Evolutionary conservation across 2,113 vertebrate genomes (phyloP).

Genomic region (Dermatemys mawii): DNA sequence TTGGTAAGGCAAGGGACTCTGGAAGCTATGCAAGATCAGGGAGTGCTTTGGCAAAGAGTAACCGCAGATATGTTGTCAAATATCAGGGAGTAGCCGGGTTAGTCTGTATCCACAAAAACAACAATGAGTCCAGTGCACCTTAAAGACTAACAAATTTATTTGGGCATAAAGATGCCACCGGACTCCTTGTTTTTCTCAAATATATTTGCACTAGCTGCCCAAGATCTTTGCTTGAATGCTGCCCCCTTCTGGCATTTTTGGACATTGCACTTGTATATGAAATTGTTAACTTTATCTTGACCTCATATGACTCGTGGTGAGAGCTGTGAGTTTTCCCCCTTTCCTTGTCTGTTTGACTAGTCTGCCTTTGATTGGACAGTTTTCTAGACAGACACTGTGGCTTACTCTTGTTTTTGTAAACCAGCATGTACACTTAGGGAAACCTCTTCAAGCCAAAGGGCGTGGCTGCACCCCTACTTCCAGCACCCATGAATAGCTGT

Average conservation of each 20-base stretch:
- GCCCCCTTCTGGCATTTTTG: conserved; percentile 56
- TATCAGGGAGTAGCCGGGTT: too few relatives aligned
- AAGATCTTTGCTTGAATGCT: conserved; percentile 40
- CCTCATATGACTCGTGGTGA: background rate
- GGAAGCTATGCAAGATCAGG: background rate
- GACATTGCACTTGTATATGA: background rate
- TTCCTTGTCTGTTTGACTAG: background rate
- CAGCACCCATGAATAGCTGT: background rate
- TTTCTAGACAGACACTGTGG: background rate
- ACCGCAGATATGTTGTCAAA: background rate
- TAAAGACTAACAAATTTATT: too few relatives aligned
- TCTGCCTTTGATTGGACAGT: background rate
- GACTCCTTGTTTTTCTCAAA: too few relatives aligned
- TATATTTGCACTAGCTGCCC: background rate
- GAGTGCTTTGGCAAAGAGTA: background rate
- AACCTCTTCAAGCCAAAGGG: too few relatives aligned
- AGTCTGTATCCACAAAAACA: too few relatives aligned
- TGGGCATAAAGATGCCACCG: too few relatives aligned
- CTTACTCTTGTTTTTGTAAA: background rate
- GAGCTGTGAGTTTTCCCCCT: background rate
- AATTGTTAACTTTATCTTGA: background rate
- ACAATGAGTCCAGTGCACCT: too few relatives aligned
- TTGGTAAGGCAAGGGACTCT: background rate
- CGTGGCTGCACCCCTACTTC: too few relatives aligned
- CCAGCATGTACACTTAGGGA: background rate